Conservation (phyloP, 2,113 vertebrate species). For the Corvus moneduloides region DNA sequence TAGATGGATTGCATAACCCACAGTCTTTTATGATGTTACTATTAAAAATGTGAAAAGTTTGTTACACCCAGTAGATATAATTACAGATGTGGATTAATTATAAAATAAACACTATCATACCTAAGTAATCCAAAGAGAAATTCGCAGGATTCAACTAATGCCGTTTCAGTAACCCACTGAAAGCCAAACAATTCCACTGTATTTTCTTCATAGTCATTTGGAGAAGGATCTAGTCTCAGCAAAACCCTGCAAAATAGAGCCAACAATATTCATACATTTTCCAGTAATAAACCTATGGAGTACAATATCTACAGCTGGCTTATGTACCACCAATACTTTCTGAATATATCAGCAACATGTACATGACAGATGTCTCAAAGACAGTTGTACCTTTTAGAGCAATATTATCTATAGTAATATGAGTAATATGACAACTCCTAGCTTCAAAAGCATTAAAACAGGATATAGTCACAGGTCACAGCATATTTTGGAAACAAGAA, state of each 20-base stretch:
- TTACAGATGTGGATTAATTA: not conserved
- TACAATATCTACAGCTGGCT: not conserved
- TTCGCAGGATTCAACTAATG: conserved; percentile 86
- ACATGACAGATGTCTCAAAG: not conserved
- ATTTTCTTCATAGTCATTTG: conserved; percentile 85
- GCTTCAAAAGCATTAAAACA: not conserved
- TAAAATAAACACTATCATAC: conserved; percentile 64
- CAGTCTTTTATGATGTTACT: not conserved
- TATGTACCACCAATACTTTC: not conserved
- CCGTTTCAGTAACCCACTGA: conserved; percentile 90
- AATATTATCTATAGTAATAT: not conserved
- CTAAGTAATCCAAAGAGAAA: conserved; percentile 91
- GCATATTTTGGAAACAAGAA: not conserved
- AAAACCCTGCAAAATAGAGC: conserved; percentile 80
- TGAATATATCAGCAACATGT: not conserved
- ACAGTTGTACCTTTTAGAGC: not conserved
- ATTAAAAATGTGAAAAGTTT: not conserved
- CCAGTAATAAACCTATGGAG: not conserved
- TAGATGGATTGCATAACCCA: not conserved
- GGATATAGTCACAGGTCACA: not conserved
- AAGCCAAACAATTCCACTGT: conserved; percentile 91
- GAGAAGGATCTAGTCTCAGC: conserved; percentile 88
- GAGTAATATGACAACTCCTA: not conserved
- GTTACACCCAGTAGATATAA: not conserved
- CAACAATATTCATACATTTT: not conserved